These are phyloP conservation scores for Drosophila trapezifrons DNA, from an alignment of 1,140 invertebrate species.

Conservation along the genomic window DNA sequence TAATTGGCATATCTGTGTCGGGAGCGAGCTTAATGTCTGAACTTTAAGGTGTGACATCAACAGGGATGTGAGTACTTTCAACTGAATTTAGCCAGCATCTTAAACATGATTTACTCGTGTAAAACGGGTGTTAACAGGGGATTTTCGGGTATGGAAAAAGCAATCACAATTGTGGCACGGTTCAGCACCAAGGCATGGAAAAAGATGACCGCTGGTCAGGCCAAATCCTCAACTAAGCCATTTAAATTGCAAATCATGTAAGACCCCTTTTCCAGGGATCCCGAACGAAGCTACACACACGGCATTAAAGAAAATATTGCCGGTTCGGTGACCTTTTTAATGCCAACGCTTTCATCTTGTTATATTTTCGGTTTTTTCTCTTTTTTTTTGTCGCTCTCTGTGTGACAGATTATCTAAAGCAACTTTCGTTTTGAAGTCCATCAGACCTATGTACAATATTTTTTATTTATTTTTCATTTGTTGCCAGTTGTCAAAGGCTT, in stretches of 20 bases:
- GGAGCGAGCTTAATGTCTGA: slow-evolving; percentile 31
- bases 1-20: slow-evolving; percentile 71
- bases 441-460: slow-evolving; percentile 42
- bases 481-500: slow-evolving; percentile 29
- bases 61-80: slow-evolving; percentile 3
- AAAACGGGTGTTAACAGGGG: slow-evolving; percentile 33
- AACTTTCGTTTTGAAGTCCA: slow-evolving; percentile 31
- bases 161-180: slow-evolving; percentile 38
- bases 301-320: slow-evolving; percentile 38
- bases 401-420: slow-evolving; percentile 56
- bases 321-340: slow-evolving; percentile 53
- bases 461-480: slow-evolving; percentile 59
- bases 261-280: slow-evolving; percentile 38
- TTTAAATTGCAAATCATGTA: slow-evolving; percentile 64
- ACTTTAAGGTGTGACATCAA: slow-evolving; percentile 44
- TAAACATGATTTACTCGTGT: slow-evolving; percentile 39
- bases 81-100: background rate
- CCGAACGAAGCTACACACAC: slow-evolving; percentile 3
- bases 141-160: slow-evolving; percentile 31
- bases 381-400: slow-evolving; percentile 19
- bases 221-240: slow-evolving; percentile 53
- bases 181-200: background rate
- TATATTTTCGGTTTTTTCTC: slow-evolving; percentile 4
- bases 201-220: slow-evolving; percentile 41
- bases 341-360: slow-evolving; percentile 37